Evolutionary conservation across 2,797 vertebrate genomes (phyloP).

Genomic region (Cuniculus paca): DNA sequence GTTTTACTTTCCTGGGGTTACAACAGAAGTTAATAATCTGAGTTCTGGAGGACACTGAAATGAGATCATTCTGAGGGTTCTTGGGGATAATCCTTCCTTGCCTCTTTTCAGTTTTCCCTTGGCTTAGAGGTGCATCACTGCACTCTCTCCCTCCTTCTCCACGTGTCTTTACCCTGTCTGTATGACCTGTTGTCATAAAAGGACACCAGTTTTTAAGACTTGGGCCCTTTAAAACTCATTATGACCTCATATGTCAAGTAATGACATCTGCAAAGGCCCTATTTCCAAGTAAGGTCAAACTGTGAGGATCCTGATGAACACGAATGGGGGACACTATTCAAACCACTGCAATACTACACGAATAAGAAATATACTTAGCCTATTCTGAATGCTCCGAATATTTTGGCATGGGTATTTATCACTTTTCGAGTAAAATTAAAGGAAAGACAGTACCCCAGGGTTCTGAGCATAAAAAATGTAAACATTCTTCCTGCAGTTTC

Average conservation of each 20-base stretch:
- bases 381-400: background rate
- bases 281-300: background rate
- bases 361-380: background rate
- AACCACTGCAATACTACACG: background rate
- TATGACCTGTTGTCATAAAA: background rate
- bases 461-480: conserved; percentile 24
- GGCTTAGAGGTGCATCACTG: background rate
- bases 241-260: background rate
- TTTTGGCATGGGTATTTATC: background rate
- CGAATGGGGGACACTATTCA: background rate
- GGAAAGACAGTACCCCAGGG: background rate
- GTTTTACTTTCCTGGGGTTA: background rate
- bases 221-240: background rate
- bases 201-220: background rate
- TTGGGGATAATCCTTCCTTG: background rate
- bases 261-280: background rate
- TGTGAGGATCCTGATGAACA: background rate
- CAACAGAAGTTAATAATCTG: background rate
- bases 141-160: background rate
- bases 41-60: background rate
- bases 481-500: background rate
- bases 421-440: conserved; percentile 39
- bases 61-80: background rate
- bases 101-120: background rate
- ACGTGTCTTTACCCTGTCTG: background rate